Conservation (phyloP, 37 sponge, comb jelly and placozoan species). For the Crambe crambe region DNA sequence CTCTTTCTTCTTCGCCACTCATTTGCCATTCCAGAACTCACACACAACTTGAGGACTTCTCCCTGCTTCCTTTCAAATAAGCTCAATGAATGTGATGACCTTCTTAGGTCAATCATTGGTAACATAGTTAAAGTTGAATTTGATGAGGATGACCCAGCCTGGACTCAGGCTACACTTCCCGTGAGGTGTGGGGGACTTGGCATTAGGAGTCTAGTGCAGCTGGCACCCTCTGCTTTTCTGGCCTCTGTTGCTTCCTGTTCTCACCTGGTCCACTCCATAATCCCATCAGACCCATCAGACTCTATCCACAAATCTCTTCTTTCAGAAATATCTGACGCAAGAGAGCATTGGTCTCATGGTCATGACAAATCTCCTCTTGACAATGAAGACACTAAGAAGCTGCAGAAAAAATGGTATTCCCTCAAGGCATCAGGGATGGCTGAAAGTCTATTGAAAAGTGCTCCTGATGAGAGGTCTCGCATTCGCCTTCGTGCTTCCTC, state of each 20-base stretch:
- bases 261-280: slow-evolving; percentile 11
- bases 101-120: slow-evolving; percentile 26
- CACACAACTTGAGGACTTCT: slow-evolving; percentile 42
- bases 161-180: slow-evolving; percentile 55
- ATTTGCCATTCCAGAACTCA: slow-evolving; percentile 51
- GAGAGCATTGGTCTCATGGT: slow-evolving; percentile 5
- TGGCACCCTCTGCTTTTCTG: slow-evolving; percentile 58
- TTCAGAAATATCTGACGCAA: neutral
- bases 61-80: slow-evolving; percentile 14
- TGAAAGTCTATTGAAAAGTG: slow-evolving; percentile 1
- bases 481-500: too few species aligned
- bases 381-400: neutral
- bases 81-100: neutral
- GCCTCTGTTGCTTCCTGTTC: slow-evolving; percentile 48
- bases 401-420: slow-evolving; percentile 43
- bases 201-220: slow-evolving; percentile 34
- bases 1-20: slow-evolving; percentile 30
- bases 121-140: slow-evolving; percentile 21
- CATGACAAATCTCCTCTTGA: slow-evolving; percentile 7
- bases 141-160: slow-evolving; percentile 24
- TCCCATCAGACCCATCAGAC: too few species aligned
- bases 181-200: slow-evolving; percentile 47
- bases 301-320: neutral
- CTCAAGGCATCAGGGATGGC: neutral
- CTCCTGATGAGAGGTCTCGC: too few species aligned